Evolutionary conservation across 2,113 vertebrate genomes (phyloP), one percentile per base, ranked within the genome.

Genomic region (Uropsilus gracilis): DNA sequence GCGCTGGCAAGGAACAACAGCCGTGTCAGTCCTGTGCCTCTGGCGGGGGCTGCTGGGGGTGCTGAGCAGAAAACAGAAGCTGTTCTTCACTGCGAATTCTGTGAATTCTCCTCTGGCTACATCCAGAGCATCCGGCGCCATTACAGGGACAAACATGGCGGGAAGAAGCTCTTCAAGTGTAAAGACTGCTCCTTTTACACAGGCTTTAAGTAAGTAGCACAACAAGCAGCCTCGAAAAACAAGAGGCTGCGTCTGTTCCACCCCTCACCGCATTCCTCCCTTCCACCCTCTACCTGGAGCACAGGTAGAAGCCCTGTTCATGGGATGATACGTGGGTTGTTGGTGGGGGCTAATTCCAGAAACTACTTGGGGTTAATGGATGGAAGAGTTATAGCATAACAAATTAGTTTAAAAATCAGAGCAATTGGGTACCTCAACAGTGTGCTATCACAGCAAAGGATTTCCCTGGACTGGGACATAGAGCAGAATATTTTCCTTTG

Each of bases 141-240:
- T 98, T 99, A 99, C 98, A 98, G 99, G 84, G 99, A 99, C 98
- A 99, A 99, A 46, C 99, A 99, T 0, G 99, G 99, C 2, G 99
- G 99, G 75, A 99, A 99, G 97, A 99, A 99, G 97, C 99, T 99
- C 95, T 99, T 99, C 98, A 99, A 99, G 97, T 99, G 99, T 98
- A 99, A 99, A 97, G 99, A 99, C 95, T 99, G 99, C 96, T 98
- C 99, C 69, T 99, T 99, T 97, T 99, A 99, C 97, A 99, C 99
- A 95, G 99, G 99, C 98, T 99, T 99, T 99, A 99, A 99, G 99
- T 99, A 98, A 99, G 99, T 98, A 94, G 24, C 44, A 0, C 57
- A 76, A 50, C 32, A 80, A 89, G 39, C 12, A 68, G 42, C 75
- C 91, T 68, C 0, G 5, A 10, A n/a, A 30, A 48, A 46, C 46